Conservation (phyloP, 2,888 invertebrate genomes). For the Ormyrus nitidulus region DNA sequence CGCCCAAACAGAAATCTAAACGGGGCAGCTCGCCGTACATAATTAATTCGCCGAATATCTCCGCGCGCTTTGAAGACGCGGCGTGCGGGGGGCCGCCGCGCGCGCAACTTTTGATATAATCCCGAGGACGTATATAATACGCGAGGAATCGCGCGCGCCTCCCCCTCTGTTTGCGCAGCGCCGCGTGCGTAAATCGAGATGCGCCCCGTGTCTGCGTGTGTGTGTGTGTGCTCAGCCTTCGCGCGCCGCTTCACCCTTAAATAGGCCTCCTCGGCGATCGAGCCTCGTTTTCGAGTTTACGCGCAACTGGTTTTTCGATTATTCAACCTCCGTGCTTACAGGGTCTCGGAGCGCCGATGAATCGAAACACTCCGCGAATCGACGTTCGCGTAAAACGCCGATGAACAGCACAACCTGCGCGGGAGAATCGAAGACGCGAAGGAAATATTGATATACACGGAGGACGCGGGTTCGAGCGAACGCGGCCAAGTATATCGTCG, state of each 20-base stretch:
- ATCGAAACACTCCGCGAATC: too few relatives aligned
- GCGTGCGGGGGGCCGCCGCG: background rate
- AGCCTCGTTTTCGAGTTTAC: too few relatives aligned
- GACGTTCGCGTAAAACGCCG: too few relatives aligned
- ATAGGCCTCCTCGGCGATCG: too few relatives aligned
- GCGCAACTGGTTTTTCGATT: too few relatives aligned
- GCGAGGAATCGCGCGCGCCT: slow-evolving; percentile 4
- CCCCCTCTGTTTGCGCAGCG: background rate
- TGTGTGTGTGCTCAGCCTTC: background rate
- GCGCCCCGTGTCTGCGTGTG: background rate
- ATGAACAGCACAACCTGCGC: too few relatives aligned
- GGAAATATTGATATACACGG: background rate
- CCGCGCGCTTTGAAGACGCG: slow-evolving; percentile 21
- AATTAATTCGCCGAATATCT: slow-evolving; percentile 38
- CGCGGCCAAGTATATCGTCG: background rate
- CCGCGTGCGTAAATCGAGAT: background rate
- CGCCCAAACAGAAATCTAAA: too few relatives aligned
- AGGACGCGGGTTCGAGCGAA: background rate
- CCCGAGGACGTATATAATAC: background rate
- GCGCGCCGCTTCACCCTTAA: too few relatives aligned
- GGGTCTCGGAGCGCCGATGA: too few relatives aligned
- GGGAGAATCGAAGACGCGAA: background rate
- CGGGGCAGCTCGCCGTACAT: slow-evolving; percentile 1
- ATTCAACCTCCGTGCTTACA: too few relatives aligned
- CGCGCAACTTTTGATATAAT: slow-evolving; percentile 39